phyloP scores from a whole-genome alignment of 1,140 invertebrate species.

The Hypsibius dujardini region DNA sequence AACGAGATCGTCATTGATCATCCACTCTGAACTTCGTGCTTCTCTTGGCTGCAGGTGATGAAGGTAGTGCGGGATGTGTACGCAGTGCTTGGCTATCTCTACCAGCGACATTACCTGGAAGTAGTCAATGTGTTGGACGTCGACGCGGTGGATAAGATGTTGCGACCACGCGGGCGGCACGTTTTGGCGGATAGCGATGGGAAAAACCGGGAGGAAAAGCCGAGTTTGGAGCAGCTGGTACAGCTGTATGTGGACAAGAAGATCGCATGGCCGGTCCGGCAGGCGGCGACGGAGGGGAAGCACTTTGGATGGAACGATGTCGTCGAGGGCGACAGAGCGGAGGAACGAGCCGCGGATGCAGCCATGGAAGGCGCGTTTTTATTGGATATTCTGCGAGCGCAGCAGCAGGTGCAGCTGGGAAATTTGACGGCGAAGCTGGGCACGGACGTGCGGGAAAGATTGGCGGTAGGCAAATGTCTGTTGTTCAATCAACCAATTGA shows the following conservation, averaged over 20 bases:
- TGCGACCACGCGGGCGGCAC: not conserved
- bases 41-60: not conserved
- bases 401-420: not conserved
- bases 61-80: not conserved
- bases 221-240: not conserved
- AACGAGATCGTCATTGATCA: too few relatives aligned
- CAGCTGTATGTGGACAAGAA: not conserved
- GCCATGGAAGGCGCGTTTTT: not conserved
- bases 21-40: too few relatives aligned
- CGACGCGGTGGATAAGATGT: not conserved
- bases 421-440: not conserved
- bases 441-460: not conserved
- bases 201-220: not conserved
- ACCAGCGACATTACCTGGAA: constrained; percentile 5
- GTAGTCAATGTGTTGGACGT: not conserved
- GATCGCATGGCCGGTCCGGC: not conserved
- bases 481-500: too few relatives aligned
- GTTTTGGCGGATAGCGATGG: not conserved
- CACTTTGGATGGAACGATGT: too few relatives aligned
- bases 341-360: not conserved
- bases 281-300: too few relatives aligned
- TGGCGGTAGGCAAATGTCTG: not conserved
- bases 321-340: not conserved
- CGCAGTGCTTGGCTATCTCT: not conserved
- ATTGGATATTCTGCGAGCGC: constrained; percentile 3